Conservation (phyloP, 2,797 vertebrate species). For the Valencia hispanica region DNA sequence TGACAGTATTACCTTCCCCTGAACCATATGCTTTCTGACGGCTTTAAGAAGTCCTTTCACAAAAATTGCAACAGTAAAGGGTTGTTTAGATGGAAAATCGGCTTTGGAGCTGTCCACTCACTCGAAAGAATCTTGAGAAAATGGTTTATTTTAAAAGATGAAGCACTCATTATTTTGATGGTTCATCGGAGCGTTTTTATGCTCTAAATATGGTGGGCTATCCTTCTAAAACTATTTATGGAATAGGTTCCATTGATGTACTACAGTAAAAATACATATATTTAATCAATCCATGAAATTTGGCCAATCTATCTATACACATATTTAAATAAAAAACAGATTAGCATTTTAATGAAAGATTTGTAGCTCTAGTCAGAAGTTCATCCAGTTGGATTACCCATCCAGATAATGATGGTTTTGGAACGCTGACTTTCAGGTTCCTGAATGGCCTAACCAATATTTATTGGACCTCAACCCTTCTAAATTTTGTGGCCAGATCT, state of each 20-base stretch:
- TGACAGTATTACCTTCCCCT: constrained; percentile 38
- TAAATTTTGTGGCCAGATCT: background rate
- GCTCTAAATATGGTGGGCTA: background rate
- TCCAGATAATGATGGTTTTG: background rate
- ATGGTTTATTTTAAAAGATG: constrained; percentile 9
- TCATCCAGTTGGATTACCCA: background rate
- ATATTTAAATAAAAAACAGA: no score
- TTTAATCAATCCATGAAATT: background rate
- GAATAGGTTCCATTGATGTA: background rate
- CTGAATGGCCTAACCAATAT: background rate
- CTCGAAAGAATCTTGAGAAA: constrained; percentile 26
- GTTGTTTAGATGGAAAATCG: constrained; percentile 24
- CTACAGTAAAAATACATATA: no score
- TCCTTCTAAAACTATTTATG: background rate
- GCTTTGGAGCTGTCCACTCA: constrained; percentile 1
- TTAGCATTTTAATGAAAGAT: background rate
- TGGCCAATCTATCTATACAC: background rate
- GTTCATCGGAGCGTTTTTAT: background rate
- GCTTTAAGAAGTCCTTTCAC: constrained; percentile 24
- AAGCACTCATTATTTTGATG: constrained; percentile 22
- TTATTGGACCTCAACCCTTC: background rate
- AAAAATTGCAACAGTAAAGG: constrained; percentile 16
- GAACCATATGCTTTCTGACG: constrained; percentile 28
- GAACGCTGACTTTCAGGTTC: background rate
- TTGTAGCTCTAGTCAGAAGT: background rate